Conservation (phyloP, 2,888 invertebrate species). For the Cephus nigrinus region DNA sequence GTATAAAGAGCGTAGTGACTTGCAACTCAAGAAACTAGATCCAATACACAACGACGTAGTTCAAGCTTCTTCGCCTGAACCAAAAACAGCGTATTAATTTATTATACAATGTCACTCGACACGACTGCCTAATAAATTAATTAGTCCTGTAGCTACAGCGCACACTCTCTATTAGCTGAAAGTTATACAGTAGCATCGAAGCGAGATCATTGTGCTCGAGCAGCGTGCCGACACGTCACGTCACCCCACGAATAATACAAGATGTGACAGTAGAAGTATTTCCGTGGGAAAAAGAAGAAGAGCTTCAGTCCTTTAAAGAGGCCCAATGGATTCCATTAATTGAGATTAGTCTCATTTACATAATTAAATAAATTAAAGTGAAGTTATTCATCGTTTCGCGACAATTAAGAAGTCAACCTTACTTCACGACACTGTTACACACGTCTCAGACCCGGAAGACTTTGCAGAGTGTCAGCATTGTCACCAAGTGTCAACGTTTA, state of each 20-base stretch:
- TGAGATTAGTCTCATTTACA: background rate
- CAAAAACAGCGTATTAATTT: background rate
- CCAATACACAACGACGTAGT: background rate
- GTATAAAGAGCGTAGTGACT: background rate
- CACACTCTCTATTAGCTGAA: background rate
- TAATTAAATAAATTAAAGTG: background rate
- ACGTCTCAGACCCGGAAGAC: background rate
- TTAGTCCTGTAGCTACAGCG: background rate
- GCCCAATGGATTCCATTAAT: background rate
- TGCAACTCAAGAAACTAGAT: background rate
- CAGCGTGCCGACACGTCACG: background rate
- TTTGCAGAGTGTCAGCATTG: background rate
- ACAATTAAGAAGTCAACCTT: background rate
- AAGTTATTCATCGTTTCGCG: background rate
- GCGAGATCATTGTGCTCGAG: background rate
- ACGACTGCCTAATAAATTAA: conserved; percentile 1
- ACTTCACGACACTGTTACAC: background rate
- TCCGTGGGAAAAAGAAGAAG: background rate
- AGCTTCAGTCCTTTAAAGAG: background rate
- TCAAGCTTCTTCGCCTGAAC: background rate
- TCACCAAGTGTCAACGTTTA: background rate
- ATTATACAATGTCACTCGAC: background rate
- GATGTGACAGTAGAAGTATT: background rate
- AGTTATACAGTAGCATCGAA: background rate
- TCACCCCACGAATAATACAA: background rate